Evolutionary conservation across 2,113 vertebrate species (phyloP), one percentile per base, ranked within the genome.

Genomic region (Dasyurus viverrinus): DNA sequence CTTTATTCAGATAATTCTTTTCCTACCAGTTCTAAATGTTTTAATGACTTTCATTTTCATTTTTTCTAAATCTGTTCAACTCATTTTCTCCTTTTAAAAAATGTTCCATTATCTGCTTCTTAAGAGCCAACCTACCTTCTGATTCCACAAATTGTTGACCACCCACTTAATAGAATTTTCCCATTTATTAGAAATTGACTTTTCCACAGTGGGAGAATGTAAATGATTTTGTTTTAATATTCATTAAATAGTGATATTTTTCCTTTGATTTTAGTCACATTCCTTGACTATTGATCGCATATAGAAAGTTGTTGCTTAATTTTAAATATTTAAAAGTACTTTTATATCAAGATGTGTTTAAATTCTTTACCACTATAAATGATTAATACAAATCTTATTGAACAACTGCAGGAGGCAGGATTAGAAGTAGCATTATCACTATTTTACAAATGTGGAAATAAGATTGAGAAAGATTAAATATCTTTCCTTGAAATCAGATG

Each of bases 21-120:
- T 93, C 5, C 91, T 92, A 96, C 89, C 96, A 97, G 95, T 97
- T 98, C 97, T 94, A 98, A 97, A 96, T 94, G 94, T 91, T 90
- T 93, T 98, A 98, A 98, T 96, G 53, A 97, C 90, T 96, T 92
- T 53, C 94, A 91, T 97, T 96, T 95, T 95, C 53, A 95, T 91
- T 92, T 95, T 96, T 93, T 54, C 92, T 93, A 42, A 96, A 91
- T 97, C 95, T 94, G 57, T 97, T 98, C 89, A 96, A 47, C 76
- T 96, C 90, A 16, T 12, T 91, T 96, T 76, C 48, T 92, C 90
- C 9, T 46, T 54, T 55, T 97, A 97, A 94, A 55, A 93, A 55
- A 26, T 54, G 2, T 91, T 46, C 84, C 53, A 89, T 55, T 95
- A 19, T 92, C 94, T 91, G 50, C 25, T 89, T 11, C 22, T 94